Evolutionary conservation across 2,797 vertebrate genomes (phyloP).

Genomic region (Pipistrellus pipistrellus): DNA sequence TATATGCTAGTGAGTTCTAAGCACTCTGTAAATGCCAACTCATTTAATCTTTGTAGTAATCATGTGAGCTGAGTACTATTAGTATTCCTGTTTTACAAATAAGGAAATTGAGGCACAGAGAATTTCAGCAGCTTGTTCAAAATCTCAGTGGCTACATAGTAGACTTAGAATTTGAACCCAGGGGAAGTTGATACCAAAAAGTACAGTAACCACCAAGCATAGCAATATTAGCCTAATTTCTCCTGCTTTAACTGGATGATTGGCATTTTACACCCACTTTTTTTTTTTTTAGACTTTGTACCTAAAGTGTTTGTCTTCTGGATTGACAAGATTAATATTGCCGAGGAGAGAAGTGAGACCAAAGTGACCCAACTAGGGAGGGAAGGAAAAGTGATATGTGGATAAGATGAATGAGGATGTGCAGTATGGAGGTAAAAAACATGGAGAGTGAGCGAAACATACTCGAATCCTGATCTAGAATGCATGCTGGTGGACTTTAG

Average conservation of each 20-base stretch:
- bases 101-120: background rate
- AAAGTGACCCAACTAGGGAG: background rate
- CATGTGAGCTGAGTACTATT: background rate
- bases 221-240: background rate
- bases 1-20: background rate
- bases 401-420: background rate
- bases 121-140: conserved; percentile 4
- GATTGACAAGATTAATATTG: background rate
- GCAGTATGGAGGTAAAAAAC: background rate
- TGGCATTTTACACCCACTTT: background rate
- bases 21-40: conserved; percentile 4
- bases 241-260: background rate
- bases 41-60: background rate
- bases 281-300: background rate
- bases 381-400: background rate
- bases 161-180: background rate
- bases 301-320: background rate
- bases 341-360: background rate
- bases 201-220: background rate
- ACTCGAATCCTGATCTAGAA: background rate
- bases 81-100: background rate
- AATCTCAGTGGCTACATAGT: background rate
- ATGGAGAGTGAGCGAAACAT: background rate
- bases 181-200: background rate
- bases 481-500: background rate